Percentiles rank a stretch among this genome's conserved stretches.
Evolutionary conservation across 2,113 vertebrate species (phyloP).

Genomic region (Phalacrocorax brasilianus): DNA sequence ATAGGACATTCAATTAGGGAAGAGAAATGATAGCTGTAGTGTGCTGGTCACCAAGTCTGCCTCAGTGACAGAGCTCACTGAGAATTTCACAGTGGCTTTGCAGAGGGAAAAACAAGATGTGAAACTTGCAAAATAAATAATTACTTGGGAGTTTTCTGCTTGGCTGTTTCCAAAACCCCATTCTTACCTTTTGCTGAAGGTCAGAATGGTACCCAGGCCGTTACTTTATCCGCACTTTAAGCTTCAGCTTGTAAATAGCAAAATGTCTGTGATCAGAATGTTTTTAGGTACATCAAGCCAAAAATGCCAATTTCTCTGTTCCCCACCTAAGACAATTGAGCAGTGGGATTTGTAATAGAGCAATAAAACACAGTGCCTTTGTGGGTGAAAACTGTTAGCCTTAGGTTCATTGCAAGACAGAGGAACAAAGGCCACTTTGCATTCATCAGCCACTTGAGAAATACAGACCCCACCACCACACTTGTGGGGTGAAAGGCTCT

Average conservation of each 20-base stretch:
- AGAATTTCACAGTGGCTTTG: not conserved
- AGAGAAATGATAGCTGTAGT: not conserved
- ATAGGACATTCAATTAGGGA: not conserved
- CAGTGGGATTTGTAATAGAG: not conserved
- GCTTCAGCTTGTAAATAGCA: not conserved
- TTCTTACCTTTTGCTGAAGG: not conserved
- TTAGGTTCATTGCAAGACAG: not conserved
- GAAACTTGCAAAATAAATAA: not conserved
- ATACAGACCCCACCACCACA: not conserved
- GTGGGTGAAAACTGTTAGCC: slow-evolving; percentile 27
- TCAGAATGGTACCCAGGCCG: not conserved
- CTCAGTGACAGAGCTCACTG: not conserved
- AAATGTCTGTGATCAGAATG: not conserved
- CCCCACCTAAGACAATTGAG: not conserved
- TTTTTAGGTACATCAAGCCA: not conserved
- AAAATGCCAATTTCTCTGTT: not conserved
- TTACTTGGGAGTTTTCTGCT: not conserved
- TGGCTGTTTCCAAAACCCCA: not conserved
- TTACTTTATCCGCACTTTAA: not conserved
- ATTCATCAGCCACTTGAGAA: slow-evolving; percentile 20
- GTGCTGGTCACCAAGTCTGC: not conserved
- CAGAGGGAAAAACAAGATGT: not conserved
- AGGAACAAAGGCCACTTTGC: slow-evolving; percentile 31
- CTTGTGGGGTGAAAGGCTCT: not conserved
- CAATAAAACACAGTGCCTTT: not conserved